A percentile compares a stretch with the other conserved stretches of the same genome.
Conservation (phyloP, 2,797 vertebrate species). For the Lepus oiostolus region DNA sequence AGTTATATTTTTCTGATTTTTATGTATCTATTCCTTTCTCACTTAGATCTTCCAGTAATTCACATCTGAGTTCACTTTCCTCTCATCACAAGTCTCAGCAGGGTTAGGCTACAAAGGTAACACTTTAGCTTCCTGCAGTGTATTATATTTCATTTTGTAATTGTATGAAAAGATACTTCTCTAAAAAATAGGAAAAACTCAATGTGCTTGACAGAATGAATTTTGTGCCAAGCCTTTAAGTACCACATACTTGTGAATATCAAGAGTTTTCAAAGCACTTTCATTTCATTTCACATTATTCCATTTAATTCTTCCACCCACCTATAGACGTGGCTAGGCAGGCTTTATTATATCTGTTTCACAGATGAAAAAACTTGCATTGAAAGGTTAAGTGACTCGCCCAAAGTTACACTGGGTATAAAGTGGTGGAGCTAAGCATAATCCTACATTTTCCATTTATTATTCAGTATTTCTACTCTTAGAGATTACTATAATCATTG, state of each 20-base stretch:
- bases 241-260: neutral
- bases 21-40: neutral
- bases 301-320: neutral
- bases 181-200: neutral
- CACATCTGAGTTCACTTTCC: slow-evolving; percentile 34
- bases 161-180: slow-evolving; percentile 28
- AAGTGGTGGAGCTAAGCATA: neutral
- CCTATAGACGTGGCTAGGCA: neutral
- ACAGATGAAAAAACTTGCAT: neutral
- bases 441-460: neutral
- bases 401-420: neutral
- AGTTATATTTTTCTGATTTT: neutral
- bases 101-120: slow-evolving; percentile 3
- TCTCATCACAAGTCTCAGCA: neutral
- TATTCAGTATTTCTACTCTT: neutral
- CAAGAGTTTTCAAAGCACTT: slow-evolving; percentile 12
- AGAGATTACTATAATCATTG: neutral
- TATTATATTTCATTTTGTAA: slow-evolving; percentile 66
- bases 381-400: slow-evolving; percentile 17
- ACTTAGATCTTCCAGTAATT: slow-evolving; percentile 41
- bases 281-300: slow-evolving; percentile 1
- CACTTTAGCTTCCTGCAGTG: neutral
- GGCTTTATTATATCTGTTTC: slow-evolving; percentile 14
- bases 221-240: neutral
- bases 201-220: neutral